phyloP scores from a whole-genome alignment of 1,140 invertebrate genomes.

The Ladona fulva region DNA sequence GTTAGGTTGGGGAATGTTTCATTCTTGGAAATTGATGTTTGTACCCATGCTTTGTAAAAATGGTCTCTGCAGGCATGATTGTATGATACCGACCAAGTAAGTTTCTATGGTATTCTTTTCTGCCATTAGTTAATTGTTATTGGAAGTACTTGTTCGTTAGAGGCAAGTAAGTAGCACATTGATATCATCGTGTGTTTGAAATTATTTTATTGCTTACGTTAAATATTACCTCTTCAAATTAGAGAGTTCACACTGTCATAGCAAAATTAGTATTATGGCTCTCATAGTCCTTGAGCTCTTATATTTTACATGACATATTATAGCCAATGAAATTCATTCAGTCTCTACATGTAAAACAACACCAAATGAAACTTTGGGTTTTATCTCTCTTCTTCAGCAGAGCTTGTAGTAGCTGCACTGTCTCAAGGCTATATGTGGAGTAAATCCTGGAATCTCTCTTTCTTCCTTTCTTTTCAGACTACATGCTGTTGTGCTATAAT shows the following conservation, averaged over 20 bases:
- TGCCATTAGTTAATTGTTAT: background rate
- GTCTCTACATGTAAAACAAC: background rate
- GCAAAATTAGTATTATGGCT: background rate
- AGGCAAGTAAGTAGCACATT: background rate
- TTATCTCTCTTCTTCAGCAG: background rate
- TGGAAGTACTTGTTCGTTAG: background rate
- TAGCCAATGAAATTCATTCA: background rate
- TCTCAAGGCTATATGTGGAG: background rate
- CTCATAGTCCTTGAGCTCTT: background rate
- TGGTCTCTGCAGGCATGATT: background rate
- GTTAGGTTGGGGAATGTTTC: background rate
- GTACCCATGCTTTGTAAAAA: background rate
- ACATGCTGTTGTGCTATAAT: constrained; percentile 1
- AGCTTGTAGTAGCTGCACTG: constrained; percentile 7
- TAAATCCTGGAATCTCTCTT: background rate
- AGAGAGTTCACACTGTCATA: background rate
- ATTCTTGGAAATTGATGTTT: background rate
- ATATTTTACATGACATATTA: background rate
- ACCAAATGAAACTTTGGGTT: background rate
- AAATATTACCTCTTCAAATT: background rate
- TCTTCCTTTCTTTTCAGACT: constrained; percentile 5
- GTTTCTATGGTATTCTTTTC: background rate
- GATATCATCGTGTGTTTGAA: background rate
- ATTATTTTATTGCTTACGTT: background rate
- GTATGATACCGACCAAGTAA: background rate